Conservation (phyloP, 2,113 vertebrate genomes). For the Nycticryphes semicollaris region DNA sequence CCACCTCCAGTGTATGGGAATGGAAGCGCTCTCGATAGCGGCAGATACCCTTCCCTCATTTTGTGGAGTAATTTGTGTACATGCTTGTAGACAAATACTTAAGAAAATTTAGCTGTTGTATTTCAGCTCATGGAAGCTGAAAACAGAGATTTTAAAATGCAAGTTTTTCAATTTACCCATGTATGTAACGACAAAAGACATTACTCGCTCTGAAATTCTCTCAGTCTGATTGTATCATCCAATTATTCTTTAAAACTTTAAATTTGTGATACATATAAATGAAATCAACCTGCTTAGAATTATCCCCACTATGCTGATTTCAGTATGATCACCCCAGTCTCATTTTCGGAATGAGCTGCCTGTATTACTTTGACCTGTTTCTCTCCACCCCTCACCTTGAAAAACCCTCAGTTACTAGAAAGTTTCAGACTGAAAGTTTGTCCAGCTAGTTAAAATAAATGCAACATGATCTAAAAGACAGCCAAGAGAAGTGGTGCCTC, state of each 20-base stretch:
- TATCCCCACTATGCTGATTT: neutral
- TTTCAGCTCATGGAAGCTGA: neutral
- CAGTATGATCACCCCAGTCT: neutral
- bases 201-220: neutral
- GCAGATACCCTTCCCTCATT: neutral
- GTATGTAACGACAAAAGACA: neutral
- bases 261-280: neutral
- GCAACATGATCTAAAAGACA: neutral
- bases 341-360: neutral
- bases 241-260: neutral
- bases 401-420: neutral
- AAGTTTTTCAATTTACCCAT: neutral
- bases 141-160: neutral
- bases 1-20: rapidly evolving
- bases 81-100: neutral
- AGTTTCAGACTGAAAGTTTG: constrained; percentile 12
- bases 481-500: neutral
- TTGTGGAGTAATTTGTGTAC: neutral
- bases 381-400: neutral
- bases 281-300: neutral
- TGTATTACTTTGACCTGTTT: neutral
- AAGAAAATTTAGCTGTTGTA: neutral
- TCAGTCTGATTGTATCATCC: neutral
- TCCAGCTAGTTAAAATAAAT: neutral
- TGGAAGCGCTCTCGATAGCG: neutral